phyloP scores from a whole-genome alignment of 2,888 invertebrate genomes.

The Pyrrhia umbra region DNA sequence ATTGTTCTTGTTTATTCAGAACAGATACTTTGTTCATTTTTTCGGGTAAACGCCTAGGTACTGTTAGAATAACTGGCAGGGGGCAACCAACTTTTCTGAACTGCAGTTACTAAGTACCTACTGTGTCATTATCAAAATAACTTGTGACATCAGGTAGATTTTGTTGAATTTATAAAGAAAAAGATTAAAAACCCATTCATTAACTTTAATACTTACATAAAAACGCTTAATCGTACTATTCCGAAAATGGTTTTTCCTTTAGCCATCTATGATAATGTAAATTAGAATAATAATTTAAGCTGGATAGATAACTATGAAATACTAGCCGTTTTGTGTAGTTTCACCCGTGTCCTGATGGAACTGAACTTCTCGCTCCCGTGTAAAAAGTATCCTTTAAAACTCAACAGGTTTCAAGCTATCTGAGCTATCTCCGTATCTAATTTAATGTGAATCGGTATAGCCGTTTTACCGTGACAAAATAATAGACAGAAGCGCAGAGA shows the following conservation, averaged over 20 bases:
- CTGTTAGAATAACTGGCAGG: background rate
- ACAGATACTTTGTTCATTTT: conserved; percentile 62
- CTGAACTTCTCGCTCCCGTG: no score
- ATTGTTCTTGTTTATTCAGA: conserved; percentile 77
- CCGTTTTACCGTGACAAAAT: no score
- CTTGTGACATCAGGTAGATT: background rate
- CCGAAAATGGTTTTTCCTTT: conserved; percentile 22
- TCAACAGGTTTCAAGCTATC: no score
- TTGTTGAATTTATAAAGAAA: conserved; percentile 18
- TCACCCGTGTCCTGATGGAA: no score
- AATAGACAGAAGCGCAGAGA: no score
- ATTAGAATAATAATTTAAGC: no score
- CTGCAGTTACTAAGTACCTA: background rate
- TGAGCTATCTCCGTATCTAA: no score
- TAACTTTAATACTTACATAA: conserved; percentile 16
- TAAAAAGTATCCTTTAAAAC: no score
- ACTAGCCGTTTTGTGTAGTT: no score
- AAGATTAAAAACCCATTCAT: conserved; percentile 1
- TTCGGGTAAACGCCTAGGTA: conserved; percentile 24
- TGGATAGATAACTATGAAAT: no score
- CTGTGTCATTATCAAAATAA: conserved; percentile 50
- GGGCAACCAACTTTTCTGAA: background rate
- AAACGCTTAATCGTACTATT: background rate
- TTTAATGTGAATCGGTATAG: no score
- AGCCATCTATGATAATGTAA: conserved; percentile 8